A percentile compares a stretch with the other conserved stretches of the same genome.
These are phyloP conservation scores for Neolamprologus hecqui DNA, from an alignment of 2,113 vertebrate species.

Conservation along the genomic window DNA sequence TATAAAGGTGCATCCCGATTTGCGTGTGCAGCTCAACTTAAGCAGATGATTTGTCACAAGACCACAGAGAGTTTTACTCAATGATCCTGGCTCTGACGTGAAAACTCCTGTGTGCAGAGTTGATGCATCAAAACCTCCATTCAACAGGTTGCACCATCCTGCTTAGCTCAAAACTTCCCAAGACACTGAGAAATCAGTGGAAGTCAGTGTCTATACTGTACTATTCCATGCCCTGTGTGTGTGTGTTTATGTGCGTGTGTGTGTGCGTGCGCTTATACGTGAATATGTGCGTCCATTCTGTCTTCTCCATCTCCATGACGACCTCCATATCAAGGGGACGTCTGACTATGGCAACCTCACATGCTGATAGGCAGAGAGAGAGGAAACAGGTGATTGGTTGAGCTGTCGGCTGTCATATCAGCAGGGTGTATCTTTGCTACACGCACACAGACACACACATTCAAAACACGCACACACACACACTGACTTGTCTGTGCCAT, in stretches of 20 bases:
- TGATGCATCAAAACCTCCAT: neutral
- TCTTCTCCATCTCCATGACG: constrained; percentile 58
- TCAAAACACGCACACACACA: neutral
- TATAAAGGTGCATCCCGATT: neutral
- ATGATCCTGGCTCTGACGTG: neutral
- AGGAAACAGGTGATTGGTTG: constrained; percentile 61
- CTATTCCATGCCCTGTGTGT: neutral
- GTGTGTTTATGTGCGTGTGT: neutral
- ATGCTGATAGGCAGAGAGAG: constrained; percentile 54
- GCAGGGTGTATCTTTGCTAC: constrained; percentile 62
- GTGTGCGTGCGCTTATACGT: neutral
- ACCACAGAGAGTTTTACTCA: neutral
- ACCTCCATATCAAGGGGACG: constrained; percentile 57
- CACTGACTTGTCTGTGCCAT: constrained; percentile 30
- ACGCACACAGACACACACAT: constrained; percentile 4
- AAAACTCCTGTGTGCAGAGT: neutral
- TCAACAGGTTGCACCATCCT: constrained; percentile 51
- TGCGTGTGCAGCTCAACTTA: neutral
- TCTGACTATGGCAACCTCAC: constrained; percentile 43
- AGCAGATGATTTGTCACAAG: neutral
- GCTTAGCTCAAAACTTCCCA: neutral
- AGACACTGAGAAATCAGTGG: neutral
- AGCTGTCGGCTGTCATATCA: constrained; percentile 61
- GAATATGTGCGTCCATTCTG: constrained; percentile 36
- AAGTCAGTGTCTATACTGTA: neutral